Conservation (phyloP, 2,113 vertebrate genomes). For the Stigmatopora nigra region DNA sequence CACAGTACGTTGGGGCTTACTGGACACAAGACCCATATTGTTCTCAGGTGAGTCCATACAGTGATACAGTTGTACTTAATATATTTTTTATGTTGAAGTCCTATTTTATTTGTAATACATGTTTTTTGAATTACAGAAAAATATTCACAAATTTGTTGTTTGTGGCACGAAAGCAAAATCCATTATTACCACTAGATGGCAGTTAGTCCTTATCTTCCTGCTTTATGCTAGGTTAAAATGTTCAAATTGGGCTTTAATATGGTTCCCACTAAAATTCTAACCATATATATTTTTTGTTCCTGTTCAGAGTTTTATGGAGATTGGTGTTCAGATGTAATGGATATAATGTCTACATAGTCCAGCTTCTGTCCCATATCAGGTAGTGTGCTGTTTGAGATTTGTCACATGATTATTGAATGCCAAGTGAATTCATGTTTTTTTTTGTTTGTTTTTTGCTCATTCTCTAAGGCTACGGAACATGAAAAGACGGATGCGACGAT, state of each 20-base stretch:
- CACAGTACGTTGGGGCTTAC: conserved; percentile 54
- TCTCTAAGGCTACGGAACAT: conserved; percentile 10
- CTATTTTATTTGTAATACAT: too few relatives aligned
- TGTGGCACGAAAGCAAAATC: not conserved
- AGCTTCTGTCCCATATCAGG: conserved; percentile 32
- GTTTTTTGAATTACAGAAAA: too few relatives aligned
- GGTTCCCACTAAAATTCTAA: not conserved
- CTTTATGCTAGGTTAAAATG: not conserved
- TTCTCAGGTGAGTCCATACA: conserved; percentile 56
- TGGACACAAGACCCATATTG: conserved; percentile 58
- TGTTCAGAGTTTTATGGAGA: conserved; percentile 68
- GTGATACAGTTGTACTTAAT: conserved; percentile 2
- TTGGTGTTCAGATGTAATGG: conserved; percentile 72
- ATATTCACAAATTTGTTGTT: not conserved
- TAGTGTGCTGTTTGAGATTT: conserved; percentile 20
- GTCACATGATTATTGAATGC: not conserved
- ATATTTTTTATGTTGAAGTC: too few relatives aligned
- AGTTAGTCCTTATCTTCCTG: not conserved
- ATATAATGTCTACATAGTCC: conserved; percentile 63
- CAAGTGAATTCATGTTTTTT: not conserved
- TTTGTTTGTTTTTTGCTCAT: conserved; percentile 4
- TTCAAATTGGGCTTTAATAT: not conserved
- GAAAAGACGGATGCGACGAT: conserved; percentile 16
- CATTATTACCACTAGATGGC: not conserved
- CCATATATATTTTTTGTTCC: not conserved